Conservation (phyloP, 2,888 invertebrate genomes). For the Synanthedon formicaeformis region DNA sequence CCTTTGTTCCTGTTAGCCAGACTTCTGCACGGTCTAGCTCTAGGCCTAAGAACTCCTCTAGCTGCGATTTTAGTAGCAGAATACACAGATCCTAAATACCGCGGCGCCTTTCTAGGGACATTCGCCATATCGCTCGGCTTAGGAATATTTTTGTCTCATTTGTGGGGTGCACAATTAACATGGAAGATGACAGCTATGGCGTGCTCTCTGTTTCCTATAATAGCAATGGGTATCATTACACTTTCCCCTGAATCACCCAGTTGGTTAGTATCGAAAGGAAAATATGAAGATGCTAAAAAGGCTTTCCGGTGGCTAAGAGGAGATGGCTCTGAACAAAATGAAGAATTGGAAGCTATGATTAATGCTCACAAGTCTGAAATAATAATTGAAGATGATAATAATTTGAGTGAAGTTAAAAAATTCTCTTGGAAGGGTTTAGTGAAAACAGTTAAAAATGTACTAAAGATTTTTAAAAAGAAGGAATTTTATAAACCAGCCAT, state of each 20-base stretch:
- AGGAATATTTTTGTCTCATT: constrained; percentile 74
- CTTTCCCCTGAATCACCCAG: constrained; percentile 74
- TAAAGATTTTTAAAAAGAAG: constrained; percentile 56
- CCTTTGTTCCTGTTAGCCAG: constrained; percentile 50
- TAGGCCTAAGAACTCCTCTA: constrained; percentile 67
- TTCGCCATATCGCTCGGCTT: constrained; percentile 73
- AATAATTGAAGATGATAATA: constrained; percentile 24
- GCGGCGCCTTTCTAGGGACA: constrained; percentile 74
- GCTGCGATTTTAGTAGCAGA: constrained; percentile 71
- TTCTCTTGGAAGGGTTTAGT: constrained; percentile 28
- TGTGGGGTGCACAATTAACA: constrained; percentile 72
- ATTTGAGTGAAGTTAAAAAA: constrained; percentile 16
- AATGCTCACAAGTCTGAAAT: constrained; percentile 40
- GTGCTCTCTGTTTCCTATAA: constrained; percentile 61
- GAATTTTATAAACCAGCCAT: constrained; percentile 60
- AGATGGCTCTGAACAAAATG: constrained; percentile 44
- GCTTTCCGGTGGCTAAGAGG: constrained; percentile 74
- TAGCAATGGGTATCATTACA: constrained; percentile 53
- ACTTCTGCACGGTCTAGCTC: constrained; percentile 57
- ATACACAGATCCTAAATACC: constrained; percentile 70
- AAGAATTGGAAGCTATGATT: constrained; percentile 55
- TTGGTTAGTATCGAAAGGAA: constrained; percentile 74
- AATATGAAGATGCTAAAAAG: constrained; percentile 66
- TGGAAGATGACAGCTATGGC: constrained; percentile 72
- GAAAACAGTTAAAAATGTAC: constrained; percentile 31